These are phyloP conservation scores for Agapostemon virescens DNA, from an alignment of 2,888 invertebrate genomes.

Conservation along the genomic window DNA sequence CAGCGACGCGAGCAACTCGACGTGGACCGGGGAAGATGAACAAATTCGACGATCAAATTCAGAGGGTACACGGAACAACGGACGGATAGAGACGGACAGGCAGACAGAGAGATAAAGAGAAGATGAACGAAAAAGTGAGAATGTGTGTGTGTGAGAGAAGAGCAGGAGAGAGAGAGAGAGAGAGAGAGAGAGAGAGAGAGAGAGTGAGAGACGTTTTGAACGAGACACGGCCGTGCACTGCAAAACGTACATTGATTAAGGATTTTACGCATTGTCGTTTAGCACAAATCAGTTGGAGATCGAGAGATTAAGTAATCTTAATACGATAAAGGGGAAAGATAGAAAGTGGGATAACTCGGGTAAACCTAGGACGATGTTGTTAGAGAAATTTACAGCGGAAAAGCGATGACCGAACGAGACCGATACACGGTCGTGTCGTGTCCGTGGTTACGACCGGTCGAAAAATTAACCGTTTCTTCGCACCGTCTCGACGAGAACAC, in stretches of 20 bases:
- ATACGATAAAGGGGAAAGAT: neutral
- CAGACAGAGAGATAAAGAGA: slow-evolving; percentile 12
- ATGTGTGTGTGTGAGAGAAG: neutral
- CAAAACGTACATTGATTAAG: slow-evolving; percentile 67
- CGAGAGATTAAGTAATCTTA: slow-evolving; percentile 37
- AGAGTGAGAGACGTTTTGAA: slow-evolving; percentile 30
- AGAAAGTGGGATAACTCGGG: neutral
- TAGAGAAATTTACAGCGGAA: slow-evolving; percentile 10
- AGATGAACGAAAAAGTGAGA: neutral
- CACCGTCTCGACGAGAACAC: slow-evolving; percentile 29
- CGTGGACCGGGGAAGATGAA: slow-evolving; percentile 9
- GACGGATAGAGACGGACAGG: neutral
- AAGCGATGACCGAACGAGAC: slow-evolving; percentile 22
- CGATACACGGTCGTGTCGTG: slow-evolving; percentile 68
- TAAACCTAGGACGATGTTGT: slow-evolving; percentile 45
- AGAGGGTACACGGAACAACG: slow-evolving; percentile 5
- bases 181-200: slow-evolving; percentile 8
- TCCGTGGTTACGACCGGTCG: slow-evolving; percentile 47
- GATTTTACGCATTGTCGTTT: slow-evolving; percentile 72
- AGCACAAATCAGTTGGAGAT: slow-evolving; percentile 72
- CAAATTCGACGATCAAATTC: neutral
- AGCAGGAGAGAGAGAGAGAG: neutral
- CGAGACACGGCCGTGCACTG: slow-evolving; percentile 60
- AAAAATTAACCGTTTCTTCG: slow-evolving; percentile 45
- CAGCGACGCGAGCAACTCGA: slow-evolving; percentile 41